These are phyloP conservation scores for Sternarchorhynchus goeldii DNA, from an alignment of 2,797 vertebrate genomes.

Conservation along the genomic window DNA sequence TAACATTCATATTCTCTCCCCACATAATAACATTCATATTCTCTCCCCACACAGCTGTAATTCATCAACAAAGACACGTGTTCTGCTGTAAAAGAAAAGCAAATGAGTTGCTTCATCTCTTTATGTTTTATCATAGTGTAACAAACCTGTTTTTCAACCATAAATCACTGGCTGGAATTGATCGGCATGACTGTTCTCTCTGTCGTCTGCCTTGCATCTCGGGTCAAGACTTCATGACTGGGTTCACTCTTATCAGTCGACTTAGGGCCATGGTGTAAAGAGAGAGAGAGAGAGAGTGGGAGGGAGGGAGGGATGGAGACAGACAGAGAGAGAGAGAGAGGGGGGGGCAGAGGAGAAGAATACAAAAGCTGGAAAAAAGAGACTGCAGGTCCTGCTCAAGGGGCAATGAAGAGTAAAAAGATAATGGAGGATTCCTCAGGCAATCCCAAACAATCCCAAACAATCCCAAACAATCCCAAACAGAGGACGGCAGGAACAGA, in stretches of 20 bases:
- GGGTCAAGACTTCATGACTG: constrained; percentile 22
- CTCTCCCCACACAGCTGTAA: constrained; percentile 12
- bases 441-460: constrained; percentile 60
- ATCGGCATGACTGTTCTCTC: constrained; percentile 14
- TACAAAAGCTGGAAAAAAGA: constrained; percentile 52
- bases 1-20: constrained; percentile 6
- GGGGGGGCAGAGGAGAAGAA: constrained; percentile 15
- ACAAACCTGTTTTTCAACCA: constrained; percentile 37
- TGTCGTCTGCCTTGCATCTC: constrained; percentile 26
- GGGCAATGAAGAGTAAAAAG: constrained; percentile 56
- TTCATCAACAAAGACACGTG: constrained; percentile 9
- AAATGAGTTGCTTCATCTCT: background rate
- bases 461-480: constrained; percentile 62
- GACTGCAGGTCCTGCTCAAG: constrained; percentile 52
- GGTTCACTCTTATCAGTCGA: constrained; percentile 45
- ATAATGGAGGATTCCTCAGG: constrained; percentile 69
- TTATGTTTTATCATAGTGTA: constrained; percentile 21
- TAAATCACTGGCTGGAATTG: constrained; percentile 23
- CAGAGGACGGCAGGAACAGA: background rate
- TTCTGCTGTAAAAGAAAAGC: background rate
- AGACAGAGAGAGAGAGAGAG: constrained; percentile 16
- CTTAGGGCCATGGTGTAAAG: constrained; percentile 15
- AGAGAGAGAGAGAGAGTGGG: constrained; percentile 18
- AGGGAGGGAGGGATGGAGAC: constrained; percentile 3
- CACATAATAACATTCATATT: constrained; percentile 11